Evolutionary conservation across 2,888 invertebrate genomes (phyloP).

Genomic region (Lasioglossum calceatum): DNA sequence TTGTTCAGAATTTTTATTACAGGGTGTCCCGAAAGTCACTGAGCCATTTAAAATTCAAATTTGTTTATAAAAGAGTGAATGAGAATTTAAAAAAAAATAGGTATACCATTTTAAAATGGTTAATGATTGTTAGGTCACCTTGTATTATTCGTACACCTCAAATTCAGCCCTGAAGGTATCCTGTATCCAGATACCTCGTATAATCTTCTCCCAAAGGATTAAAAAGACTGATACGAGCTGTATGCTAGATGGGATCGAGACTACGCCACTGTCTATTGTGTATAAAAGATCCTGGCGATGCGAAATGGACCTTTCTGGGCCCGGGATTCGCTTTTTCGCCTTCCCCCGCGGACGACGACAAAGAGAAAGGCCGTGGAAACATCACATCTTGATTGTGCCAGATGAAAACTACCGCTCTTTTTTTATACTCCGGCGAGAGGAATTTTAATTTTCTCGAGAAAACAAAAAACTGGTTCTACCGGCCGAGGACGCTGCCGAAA

Average conservation of each 20-base stretch:
- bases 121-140: not conserved
- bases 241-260: not conserved
- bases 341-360: slow-evolving; percentile 29
- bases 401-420: slow-evolving; percentile 68
- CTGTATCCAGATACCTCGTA: not conserved
- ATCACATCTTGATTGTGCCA: slow-evolving; percentile 74
- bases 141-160: not conserved
- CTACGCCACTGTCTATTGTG: slow-evolving; percentile 54
- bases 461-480: slow-evolving; percentile 73
- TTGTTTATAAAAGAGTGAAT: not conserved
- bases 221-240: not conserved
- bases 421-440: slow-evolving; percentile 63
- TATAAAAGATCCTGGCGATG: slow-evolving; percentile 14
- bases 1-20: not conserved
- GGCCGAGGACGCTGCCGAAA: slow-evolving; percentile 56
- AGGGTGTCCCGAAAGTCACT: not conserved
- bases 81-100: not conserved
- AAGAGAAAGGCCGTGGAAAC: slow-evolving; percentile 63
- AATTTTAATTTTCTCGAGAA: slow-evolving; percentile 75
- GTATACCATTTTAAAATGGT: not conserved
- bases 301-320: slow-evolving; percentile 34
- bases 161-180: not conserved
- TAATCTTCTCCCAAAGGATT: not conserved
- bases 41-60: not conserved
- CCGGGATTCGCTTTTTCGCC: slow-evolving; percentile 48